A percentile compares a stretch with the other conserved stretches of the same genome.
Conservation (phyloP, 2,888 invertebrate genomes). For the Cantharis lateralis region DNA sequence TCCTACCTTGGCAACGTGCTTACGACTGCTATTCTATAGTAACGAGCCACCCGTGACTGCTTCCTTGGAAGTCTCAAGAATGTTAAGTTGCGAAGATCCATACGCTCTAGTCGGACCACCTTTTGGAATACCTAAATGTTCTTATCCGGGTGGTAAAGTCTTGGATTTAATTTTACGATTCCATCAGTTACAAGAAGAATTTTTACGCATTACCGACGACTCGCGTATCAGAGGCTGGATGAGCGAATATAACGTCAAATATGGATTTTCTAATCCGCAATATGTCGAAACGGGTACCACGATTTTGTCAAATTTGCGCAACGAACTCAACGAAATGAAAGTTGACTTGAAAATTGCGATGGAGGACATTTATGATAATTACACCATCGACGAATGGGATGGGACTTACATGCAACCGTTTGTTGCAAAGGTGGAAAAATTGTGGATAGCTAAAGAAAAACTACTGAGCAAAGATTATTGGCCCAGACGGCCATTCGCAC, state of each 20-base stretch:
- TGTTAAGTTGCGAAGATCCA: constrained; percentile 49
- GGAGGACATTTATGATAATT: constrained; percentile 63
- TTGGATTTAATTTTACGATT: constrained; percentile 53
- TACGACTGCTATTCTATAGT: constrained; percentile 57
- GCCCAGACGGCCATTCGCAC: constrained; percentile 61
- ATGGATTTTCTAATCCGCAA: constrained; percentile 67
- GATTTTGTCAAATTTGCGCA: constrained; percentile 59
- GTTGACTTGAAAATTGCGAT: constrained; percentile 60
- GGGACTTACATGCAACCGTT: constrained; percentile 60
- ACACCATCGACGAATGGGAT: constrained; percentile 65
- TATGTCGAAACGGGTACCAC: constrained; percentile 63
- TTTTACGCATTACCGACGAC: constrained; percentile 55
- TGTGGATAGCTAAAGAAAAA: constrained; percentile 57
- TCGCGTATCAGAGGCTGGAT: constrained; percentile 61
- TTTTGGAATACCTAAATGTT: constrained; percentile 48
- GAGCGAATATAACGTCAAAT: constrained; percentile 68
- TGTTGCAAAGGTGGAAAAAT: constrained; percentile 58
- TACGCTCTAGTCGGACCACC: constrained; percentile 47
- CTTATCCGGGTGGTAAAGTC: constrained; percentile 50
- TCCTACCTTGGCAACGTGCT: constrained; percentile 66
- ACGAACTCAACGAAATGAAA: constrained; percentile 57
- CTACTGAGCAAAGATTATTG: constrained; percentile 57
- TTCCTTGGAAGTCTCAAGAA: constrained; percentile 51
- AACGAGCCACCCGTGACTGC: constrained; percentile 59
- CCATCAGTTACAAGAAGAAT: constrained; percentile 59